Base-by-base conservation (phyloP, 2,113 vertebrate species). In the Myodes glareolus region DNA sequence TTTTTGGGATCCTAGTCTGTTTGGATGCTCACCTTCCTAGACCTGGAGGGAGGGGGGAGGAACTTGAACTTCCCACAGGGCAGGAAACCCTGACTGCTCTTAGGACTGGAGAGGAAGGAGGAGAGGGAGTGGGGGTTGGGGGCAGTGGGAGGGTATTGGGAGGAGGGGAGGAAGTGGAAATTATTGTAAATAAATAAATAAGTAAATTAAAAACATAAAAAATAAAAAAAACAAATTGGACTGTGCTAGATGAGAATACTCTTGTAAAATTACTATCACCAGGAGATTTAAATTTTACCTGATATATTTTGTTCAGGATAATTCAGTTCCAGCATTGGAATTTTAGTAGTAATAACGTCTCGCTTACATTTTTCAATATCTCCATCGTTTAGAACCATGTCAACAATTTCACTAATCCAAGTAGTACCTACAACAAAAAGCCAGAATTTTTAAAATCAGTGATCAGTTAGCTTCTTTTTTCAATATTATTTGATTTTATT, bases 361-460 rank as follows among this genome's bases (percentile, higher is more conserved):
- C 14, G 31, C 67, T 98, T 98, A 97, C 98, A 98, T 91, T 98
- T 98, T 78, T 98, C 90, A 0, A 63, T 1, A 88, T 99, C 95
- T 1, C 98, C 97, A 0, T 98, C 84, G 91, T 98, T 94, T 81
- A 98, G 70, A 85, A 98, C 36, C 98, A 98, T 92, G 87, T 99
- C 99, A 89, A 98, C 91, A 0, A 99, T 98, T 98, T 99, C 98
- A 0, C 97, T 97, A 81, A 98, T 33, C 98, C 99, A 99, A 1
- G 98, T 99, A n/a, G 98, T 99, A 68, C 99, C 99, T 99, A 91
- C 11, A 0, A 81, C 14, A 50, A 96, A 96, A 96, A 94, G 3
- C 5, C 12, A 93, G 76, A 1, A 42, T 68, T 36, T 92, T 76
- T 17, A 78, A 42, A 84, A 47, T 29, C 0, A 72, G 58, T n/a